These are phyloP conservation scores for Pogonognathellus flavescens DNA, from an alignment of 1,140 invertebrate species.

Conservation along the genomic window DNA sequence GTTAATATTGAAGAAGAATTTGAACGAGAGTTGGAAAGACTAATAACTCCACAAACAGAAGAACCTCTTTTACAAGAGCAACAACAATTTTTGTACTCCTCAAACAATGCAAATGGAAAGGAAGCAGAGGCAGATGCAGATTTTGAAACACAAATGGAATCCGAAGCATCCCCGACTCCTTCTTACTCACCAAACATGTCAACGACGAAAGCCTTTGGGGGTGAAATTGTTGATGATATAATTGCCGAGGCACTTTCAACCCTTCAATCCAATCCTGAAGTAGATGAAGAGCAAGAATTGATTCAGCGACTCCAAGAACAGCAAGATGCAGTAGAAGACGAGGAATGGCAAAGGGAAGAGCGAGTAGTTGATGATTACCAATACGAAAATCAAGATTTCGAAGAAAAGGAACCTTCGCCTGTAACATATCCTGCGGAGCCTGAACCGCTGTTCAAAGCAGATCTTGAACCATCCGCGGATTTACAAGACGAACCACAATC, in stretches of 20 bases:
- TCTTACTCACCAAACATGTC: background rate
- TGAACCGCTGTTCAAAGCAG: conserved; percentile 9
- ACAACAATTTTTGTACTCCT: no score
- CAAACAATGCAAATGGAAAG: conserved; percentile 11
- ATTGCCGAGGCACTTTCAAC: conserved; percentile 60
- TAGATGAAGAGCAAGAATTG: background rate
- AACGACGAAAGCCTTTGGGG: background rate
- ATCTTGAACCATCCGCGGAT: background rate
- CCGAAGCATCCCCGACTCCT: background rate
- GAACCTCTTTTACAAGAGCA: background rate
- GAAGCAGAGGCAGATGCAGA: background rate
- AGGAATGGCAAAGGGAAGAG: background rate
- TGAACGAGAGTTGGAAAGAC: conserved; percentile 19
- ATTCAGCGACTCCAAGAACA: background rate
- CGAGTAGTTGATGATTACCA: background rate
- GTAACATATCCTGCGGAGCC: background rate
- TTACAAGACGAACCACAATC: background rate
- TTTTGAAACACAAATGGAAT: background rate
- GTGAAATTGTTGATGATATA: conserved; percentile 58
- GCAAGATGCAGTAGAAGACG: conserved; percentile 1
- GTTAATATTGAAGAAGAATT: conserved; percentile 19
- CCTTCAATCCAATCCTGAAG: conserved; percentile 26
- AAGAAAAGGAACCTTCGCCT: background rate
- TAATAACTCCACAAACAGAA: background rate
- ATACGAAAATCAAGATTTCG: background rate